Base-by-base conservation (phyloP, 2,113 vertebrate genomes). In the Chlorocebus sabaeus region DNA sequence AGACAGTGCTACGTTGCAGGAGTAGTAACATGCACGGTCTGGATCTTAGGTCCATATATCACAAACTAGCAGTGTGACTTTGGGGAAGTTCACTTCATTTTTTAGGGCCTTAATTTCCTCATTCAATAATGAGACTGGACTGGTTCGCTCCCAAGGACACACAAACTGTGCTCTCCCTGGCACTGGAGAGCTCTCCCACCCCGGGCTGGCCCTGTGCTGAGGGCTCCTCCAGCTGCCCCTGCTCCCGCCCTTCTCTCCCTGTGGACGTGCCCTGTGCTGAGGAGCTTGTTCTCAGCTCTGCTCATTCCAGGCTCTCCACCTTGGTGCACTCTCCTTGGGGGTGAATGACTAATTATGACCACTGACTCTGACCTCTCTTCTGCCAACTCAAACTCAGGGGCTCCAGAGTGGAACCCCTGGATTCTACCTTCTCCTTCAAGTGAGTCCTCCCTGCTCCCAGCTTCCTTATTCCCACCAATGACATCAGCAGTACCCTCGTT, bases 211-310 rank as follows among this genome's bases (percentile, higher is more conserved):
- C 7, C 13, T 1, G 1, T 7, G 1, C 48, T 11, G 55, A 14
- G 45, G 14, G 1, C 8, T 3, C 18, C 38, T 38, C 1, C 3
- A 2, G 38, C 3, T 35, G 52, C 20, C 18, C 23, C 48, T 32
- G 55, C 0, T 0, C 5, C 61, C 61, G 23, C 23, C 35, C 2
- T 14, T 23, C n/a, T 13, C 73, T 55, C 50, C 27, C 61, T 18
- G 30, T 1, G 25, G 68, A 48, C 5, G 5, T 0, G 2, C 38
- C 59, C 50, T 8, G 57, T 2, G 68, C n/a, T 1, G n/a, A 59
- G 35, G 48, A 22, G 70, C 59, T 27, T 67, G 4, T 30, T 35
- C 61, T 40, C 27, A 40, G 72, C 67, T 86, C 11, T 8, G 6
- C 67, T 59, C 55, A 30, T 12, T 12, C 52, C 27, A 25, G 8